These are phyloP conservation scores for Leptoteleia sp. DNA, from an alignment of 1,140 invertebrate genomes.

Conservation along the genomic window DNA sequence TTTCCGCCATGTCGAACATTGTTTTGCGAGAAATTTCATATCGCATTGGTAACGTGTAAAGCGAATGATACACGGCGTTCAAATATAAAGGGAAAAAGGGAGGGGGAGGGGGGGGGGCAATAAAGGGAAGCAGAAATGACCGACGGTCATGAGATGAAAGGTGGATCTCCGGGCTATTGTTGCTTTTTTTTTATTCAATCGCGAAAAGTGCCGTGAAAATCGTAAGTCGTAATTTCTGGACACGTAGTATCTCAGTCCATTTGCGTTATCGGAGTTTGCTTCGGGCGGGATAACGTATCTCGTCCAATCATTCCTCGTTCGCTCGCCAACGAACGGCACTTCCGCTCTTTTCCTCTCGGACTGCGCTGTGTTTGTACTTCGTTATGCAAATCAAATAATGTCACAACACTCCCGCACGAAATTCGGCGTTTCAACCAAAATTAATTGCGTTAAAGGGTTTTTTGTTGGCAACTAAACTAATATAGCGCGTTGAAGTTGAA, in stretches of 20 bases:
- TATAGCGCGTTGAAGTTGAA: slow-evolving; percentile 16
- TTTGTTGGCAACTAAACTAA: slow-evolving; percentile 21
- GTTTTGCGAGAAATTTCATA: no score
- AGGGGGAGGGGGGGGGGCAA: no score
- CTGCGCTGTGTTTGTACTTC: slow-evolving; percentile 49
- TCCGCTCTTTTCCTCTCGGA: slow-evolving; percentile 42
- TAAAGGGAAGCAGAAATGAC: no score
- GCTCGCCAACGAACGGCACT: slow-evolving; percentile 44
- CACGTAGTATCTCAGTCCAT: slow-evolving; percentile 34
- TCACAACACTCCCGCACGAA: slow-evolving; percentile 32
- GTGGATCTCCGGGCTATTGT: no score
- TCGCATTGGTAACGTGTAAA: no score
- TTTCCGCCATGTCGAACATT: no score
- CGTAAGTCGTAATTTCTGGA: slow-evolving; percentile 26
- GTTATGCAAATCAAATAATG: slow-evolving; percentile 64
- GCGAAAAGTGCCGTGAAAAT: slow-evolving; percentile 15
- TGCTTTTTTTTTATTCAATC: no score
- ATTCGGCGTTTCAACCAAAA: slow-evolving; percentile 30
- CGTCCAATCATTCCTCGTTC: slow-evolving; percentile 56
- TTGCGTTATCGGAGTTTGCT: slow-evolving; percentile 55
- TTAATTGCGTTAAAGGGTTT: slow-evolving; percentile 31
- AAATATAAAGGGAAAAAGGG: no score
- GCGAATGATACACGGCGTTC: no score
- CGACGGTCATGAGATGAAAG: no score
- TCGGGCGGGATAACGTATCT: slow-evolving; percentile 25